phyloP scores from a whole-genome alignment of 1,140 invertebrate genomes.

The Argopecten irradians region DNA sequence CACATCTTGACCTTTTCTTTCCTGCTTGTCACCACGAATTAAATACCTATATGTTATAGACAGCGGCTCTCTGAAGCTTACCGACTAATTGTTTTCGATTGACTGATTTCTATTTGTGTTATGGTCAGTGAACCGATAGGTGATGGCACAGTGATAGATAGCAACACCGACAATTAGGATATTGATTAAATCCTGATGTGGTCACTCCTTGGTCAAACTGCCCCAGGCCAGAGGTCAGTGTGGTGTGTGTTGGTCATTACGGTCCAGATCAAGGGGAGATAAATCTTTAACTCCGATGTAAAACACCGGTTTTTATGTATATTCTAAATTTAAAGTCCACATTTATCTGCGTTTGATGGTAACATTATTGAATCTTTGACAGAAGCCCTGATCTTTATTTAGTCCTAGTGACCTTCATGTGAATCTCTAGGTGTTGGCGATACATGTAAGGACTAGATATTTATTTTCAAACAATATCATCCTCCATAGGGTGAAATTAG shows the following conservation, averaged over 20 bases:
- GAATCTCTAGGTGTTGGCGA: no score
- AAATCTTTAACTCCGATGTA: neutral
- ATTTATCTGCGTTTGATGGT: neutral
- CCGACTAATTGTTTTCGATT: neutral
- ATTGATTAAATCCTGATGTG: neutral
- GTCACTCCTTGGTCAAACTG: neutral
- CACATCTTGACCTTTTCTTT: neutral
- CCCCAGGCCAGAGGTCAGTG: neutral
- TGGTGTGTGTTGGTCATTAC: neutral
- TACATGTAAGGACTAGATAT: no score
- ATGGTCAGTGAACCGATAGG: neutral
- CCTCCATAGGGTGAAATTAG: no score
- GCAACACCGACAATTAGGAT: neutral
- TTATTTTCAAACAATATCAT: no score
- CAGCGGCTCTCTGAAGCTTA: neutral
- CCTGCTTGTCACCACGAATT: neutral
- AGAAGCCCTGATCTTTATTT: neutral
- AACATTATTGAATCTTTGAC: neutral
- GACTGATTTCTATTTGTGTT: neutral
- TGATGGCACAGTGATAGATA: neutral
- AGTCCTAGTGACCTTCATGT: neutral
- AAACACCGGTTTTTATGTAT: neutral
- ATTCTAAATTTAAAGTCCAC: neutral
- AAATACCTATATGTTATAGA: neutral
- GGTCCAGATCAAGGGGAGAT: neutral